Evolutionary conservation across 2,113 vertebrate genomes (phyloP), one percentile per base, ranked within the genome.

Genomic region (Tyrannus savana): DNA sequence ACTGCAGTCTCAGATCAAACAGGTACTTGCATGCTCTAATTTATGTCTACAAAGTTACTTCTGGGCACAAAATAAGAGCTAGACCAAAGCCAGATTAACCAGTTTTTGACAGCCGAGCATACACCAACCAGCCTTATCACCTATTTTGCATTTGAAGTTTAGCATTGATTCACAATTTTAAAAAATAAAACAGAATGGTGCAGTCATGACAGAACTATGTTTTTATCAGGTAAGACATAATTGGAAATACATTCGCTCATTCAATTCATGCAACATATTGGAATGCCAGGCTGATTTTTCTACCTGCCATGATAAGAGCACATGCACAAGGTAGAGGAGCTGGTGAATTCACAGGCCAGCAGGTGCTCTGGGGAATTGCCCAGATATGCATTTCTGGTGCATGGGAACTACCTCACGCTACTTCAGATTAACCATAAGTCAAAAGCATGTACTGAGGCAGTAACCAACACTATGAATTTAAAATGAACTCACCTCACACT

Each of bases 21-120:
- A 95, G 56, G 60, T 75, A 91, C 86, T 89, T 80, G 52, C 92
- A 60, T 71, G 60, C 27, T 90, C 88, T 71, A 87, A 85, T 95
- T 88, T 92, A 49, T 15, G 19, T 33, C 83, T 88, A 28, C n/a
- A 46, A 75, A 93, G 33, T 80, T 86, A 68, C 80, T 93, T 71
- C 83, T 74, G 68, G 64, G 60, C 39, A 90, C 27, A 90, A 96
- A 95, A 81, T 44, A 84, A 90, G n/a, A 88, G 39, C 33, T 28
- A 83, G 28, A 84, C 24, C 37, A 71, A 90, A 94, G 79, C 42
- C 44, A 92, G 35, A 16, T 84, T 41, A 88, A 75, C 49, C 39
- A 81, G 55, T n/a, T 90, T 82, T 55, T 63, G 37, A 80, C 39
- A 72, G 28, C 22, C 19, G 6, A 78, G 42, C 39, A 46, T 3